Percentiles rank a stretch among this genome's conserved stretches.
These are phyloP conservation scores for Xestoiulus laeticollis DNA, from an alignment of 2,888 invertebrate species.

Conservation along the genomic window DNA sequence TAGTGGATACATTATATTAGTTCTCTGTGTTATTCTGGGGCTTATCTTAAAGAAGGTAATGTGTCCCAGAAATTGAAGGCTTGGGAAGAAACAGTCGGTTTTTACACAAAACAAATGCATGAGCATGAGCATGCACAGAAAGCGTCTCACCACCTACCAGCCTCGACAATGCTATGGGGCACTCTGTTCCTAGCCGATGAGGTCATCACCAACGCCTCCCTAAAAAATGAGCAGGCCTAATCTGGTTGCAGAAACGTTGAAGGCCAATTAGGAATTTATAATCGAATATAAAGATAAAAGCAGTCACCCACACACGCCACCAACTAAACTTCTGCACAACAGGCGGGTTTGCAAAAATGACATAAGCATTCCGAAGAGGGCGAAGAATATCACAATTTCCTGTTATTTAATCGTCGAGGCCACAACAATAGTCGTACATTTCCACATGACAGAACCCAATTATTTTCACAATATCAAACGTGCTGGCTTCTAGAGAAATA, in stretches of 20 bases:
- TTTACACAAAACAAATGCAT: no score
- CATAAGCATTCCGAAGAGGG: constrained; percentile 20
- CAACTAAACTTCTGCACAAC: not conserved
- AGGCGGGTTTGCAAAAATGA: not conserved
- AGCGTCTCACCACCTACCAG: not conserved
- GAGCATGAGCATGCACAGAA: not conserved
- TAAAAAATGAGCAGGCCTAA: not conserved
- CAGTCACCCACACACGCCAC: not conserved
- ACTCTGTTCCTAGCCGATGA: not conserved
- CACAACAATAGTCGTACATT: constrained; percentile 9
- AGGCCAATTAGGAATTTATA: constrained; percentile 15
- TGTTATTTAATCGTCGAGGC: constrained; percentile 26
- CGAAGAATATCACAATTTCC: constrained; percentile 26
- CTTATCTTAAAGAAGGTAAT: no score
- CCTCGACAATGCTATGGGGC: not conserved
- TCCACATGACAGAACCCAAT: constrained; percentile 11
- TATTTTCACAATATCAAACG: not conserved
- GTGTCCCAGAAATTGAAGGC: no score
- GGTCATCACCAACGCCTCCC: constrained; percentile 18
- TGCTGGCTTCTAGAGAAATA: not conserved
- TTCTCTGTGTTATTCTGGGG: no score
- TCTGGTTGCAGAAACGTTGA: constrained; percentile 10
- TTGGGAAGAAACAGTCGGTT: no score
- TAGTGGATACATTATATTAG: no score
- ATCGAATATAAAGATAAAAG: not conserved